Evolutionary conservation across 2,113 vertebrate genomes (phyloP), one percentile per base, ranked within the genome.

Genomic region (Sinocyclocheilus anshuiensis): DNA sequence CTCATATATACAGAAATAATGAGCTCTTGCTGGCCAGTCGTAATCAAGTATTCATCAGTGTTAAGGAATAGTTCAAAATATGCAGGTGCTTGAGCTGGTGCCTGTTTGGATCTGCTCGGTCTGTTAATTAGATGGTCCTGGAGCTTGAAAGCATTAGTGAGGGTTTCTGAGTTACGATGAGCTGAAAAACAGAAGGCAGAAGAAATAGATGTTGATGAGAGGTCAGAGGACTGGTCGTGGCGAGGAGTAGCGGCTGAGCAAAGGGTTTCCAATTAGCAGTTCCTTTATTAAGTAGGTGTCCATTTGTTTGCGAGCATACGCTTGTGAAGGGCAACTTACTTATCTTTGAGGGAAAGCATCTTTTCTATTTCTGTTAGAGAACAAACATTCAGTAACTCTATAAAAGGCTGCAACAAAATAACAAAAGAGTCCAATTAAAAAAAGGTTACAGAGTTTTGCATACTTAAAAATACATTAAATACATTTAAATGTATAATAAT

Each of bases 211-310:
- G 71, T 11, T 71, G 16, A 22, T 42, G 39, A 61, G 69, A 84
- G 69, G 55, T 59, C 33, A 57, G 15, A 24, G 33, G 20, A 74
- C 0, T 45, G 71, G 75, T 55, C 84, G 42, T 6, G 53, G 53
- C 4, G 76, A 39, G 29, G 10, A 71, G 22, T 42, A 77, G 59
- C 16, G 15, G 20, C 69, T 59, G n/a, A 79, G 63, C 63, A 29
- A 57, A 29, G 65, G 33, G 63, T 33, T 72, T 76, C 75, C 39
- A 78, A 85, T 85, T 78, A 85, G 22, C 12, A 12, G n/a, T 45
- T 80, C 26, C 24, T 72, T 71, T 53, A n/a, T 36, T 69, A 53
- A 36, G 39, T 12, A 78, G 53, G 53, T 59, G 18, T 36, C 33
- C 55, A 39, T 39, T 36, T 39, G 53, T 61, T n/a, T 80, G 20